Percentiles rank a stretch among this genome's conserved stretches.
phyloP scores from a whole-genome alignment of 2,888 invertebrate species.

The Polydesmus complanatus region DNA sequence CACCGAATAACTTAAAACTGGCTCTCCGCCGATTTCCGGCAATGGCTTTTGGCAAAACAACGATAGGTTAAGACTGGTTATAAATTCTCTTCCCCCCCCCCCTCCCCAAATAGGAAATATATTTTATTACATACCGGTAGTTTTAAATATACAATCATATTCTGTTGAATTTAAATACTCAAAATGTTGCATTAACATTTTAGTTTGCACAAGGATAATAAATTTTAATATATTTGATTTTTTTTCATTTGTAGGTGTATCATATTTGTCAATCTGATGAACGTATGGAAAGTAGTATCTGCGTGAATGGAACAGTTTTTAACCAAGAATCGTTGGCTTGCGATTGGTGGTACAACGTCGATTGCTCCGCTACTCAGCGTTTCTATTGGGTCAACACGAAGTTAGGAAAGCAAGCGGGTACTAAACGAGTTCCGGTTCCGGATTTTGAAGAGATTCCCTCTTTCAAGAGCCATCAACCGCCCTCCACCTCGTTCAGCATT shows the following conservation, averaged over 20 bases:
- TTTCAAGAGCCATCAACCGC: neutral
- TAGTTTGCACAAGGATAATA: neutral
- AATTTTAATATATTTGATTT: neutral
- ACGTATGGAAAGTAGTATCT: slow-evolving; percentile 15
- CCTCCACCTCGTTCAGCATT: neutral
- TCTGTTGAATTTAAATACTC: no score
- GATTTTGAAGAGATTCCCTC: neutral
- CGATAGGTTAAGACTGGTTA: no score
- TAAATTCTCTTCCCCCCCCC: no score
- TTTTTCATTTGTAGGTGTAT: slow-evolving; percentile 15
- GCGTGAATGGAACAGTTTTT: slow-evolving; percentile 17
- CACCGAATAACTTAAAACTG: no score
- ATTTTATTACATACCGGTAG: no score
- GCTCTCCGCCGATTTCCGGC: no score
- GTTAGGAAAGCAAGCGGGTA: slow-evolving; percentile 5
- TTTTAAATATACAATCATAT: no score
- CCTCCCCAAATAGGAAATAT: no score
- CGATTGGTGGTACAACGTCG: slow-evolving; percentile 19
- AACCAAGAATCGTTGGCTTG: slow-evolving; percentile 18
- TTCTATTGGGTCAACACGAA: slow-evolving; percentile 15
- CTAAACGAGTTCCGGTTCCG: neutral
- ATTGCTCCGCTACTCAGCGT: slow-evolving; percentile 10
- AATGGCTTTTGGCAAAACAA: no score
- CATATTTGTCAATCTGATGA: slow-evolving; percentile 16
- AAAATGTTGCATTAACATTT: neutral